A percentile compares a stretch with the other conserved stretches of the same genome.
Conservation (phyloP, 2,888 invertebrate genomes). For the Elmis aenea region DNA sequence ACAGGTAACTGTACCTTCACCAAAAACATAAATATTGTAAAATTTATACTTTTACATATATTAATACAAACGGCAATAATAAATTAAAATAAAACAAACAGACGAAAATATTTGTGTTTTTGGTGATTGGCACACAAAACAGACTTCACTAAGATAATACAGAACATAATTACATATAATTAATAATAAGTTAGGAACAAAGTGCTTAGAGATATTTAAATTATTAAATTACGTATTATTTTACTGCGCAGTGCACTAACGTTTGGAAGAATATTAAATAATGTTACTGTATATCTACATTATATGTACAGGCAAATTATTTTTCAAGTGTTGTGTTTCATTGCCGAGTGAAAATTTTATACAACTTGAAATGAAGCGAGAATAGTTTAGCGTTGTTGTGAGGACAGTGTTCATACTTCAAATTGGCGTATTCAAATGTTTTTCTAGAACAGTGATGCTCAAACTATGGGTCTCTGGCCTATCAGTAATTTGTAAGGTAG, state of each 20-base stretch:
- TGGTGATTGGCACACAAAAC: slow-evolving; percentile 29
- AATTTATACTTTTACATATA: slow-evolving; percentile 1
- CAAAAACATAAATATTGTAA: slow-evolving; percentile 38
- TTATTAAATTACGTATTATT: slow-evolving; percentile 42
- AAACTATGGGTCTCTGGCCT: no score
- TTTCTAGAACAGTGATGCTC: no score
- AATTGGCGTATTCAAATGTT: no score
- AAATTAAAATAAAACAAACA: slow-evolving; percentile 23
- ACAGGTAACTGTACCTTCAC: slow-evolving; percentile 32
- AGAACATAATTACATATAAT: slow-evolving; percentile 31
- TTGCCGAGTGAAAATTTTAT: no score
- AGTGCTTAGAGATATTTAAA: slow-evolving; percentile 45
- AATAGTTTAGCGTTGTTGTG: no score
- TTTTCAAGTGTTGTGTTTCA: no score
- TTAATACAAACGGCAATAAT: slow-evolving; percentile 24
- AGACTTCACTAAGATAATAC: slow-evolving; percentile 37
- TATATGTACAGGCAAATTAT: slow-evolving; percentile 22
- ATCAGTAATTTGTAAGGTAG: no score
- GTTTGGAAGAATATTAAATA: slow-evolving; percentile 36
- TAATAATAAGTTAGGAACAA: slow-evolving; percentile 46
- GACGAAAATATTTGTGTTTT: slow-evolving; percentile 35
- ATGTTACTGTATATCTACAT: slow-evolving; percentile 40
- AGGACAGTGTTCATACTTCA: no score
- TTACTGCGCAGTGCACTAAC: slow-evolving; percentile 35
- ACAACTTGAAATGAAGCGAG: no score